Base-by-base conservation (phyloP, 1,140 invertebrate genomes). In the Pomacea maculata region DNA sequence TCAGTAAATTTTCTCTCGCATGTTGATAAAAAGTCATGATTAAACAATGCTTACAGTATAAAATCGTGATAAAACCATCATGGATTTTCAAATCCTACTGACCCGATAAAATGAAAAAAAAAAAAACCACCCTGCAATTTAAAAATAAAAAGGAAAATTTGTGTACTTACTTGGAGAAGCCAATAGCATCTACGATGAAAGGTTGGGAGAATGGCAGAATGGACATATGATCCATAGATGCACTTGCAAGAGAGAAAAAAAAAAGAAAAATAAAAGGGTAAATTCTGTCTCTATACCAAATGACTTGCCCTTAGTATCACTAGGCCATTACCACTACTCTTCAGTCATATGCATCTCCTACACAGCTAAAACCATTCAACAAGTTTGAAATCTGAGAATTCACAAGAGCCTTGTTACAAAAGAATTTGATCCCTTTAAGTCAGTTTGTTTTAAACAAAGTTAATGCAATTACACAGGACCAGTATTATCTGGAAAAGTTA, bases 121-220 rank as follows among this genome's bases (percentile, higher is more conserved):
- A 61, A 61, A 25, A 9, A 57, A 57, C 55, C 14, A 14, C 9
- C 14, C 57, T 61, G 15, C 57, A 61, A 45, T 45, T 45, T 45
- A 61, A 65, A 17, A 19, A 65, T 25, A 63, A 64, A 21, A 25
- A 29, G 63, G n/a, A 64, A 64, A 21, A 61, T 57, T 29, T 1
- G 19, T n/a, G 29, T 17, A 29, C 34, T 11, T 93, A 97, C 96
- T 95, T 97, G 96, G 83, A 99, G 93, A 54, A 99, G 93, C 97
- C 97, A 99, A 92, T 99, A 99, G 92, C 97, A 99, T 88, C 98
- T 93, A 86, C 98, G 94, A 92, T 99, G 98, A 93, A 99, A 99
- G 82, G 97, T 99, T 78, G 97, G 97, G 85, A 99, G 93, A 88
- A 99, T 98, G 63, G 97, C 98, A 63, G 98, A 99, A 93, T 99